Evolutionary conservation across 2,888 invertebrate species (phyloP), one percentile per base, ranked within the genome.

Genomic region (Acanthoscelides obtectus): DNA sequence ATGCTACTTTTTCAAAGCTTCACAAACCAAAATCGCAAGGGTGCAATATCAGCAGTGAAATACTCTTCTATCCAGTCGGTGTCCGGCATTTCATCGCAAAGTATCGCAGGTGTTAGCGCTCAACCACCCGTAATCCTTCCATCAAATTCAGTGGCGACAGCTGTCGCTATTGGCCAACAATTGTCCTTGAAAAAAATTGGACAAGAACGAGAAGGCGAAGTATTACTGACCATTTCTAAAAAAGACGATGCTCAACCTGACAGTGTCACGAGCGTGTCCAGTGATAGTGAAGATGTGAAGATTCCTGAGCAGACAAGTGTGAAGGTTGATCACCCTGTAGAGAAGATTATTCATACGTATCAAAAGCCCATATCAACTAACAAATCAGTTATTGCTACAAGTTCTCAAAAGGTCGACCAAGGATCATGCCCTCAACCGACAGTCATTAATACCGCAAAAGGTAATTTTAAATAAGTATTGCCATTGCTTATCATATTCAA

Each of bases 1-100:
- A 88, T 92, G 76, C 83, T 92, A 19, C 85, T 92, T 20, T 87
- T 92, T 68, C 92, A 92, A 80, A 89, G 91, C 68, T 87, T 92
- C 73, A 88, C 92, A 69, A 91, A 91, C 72, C 91, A 91, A 64
- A 88, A 88, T 45, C 89, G 90, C 70, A 90, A 90, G 78, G 78
- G 89, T 64, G 82, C 88, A 22, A 86, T 89, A 22, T 88, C 89
- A 0, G 89, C 89, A 8, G 89, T 90, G 0, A 88, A 90, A 70
- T 86, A 85, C 77, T 85, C 86, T 2, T 81, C 86, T 21, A 82
- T 86, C 70, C 86, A 86, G 78, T 85, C 85, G 4, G 80, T 85
- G 72, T 83, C 83, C 64, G 84, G 85, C 63, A 85, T 87, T 70
- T 83, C 86, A 22, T 83, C 86, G 17, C 86, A 85, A 75, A 84